Evolutionary conservation across 2,797 vertebrate genomes (phyloP), one percentile per base, ranked within the genome.

Genomic region (Darevskia nairensis): DNA sequence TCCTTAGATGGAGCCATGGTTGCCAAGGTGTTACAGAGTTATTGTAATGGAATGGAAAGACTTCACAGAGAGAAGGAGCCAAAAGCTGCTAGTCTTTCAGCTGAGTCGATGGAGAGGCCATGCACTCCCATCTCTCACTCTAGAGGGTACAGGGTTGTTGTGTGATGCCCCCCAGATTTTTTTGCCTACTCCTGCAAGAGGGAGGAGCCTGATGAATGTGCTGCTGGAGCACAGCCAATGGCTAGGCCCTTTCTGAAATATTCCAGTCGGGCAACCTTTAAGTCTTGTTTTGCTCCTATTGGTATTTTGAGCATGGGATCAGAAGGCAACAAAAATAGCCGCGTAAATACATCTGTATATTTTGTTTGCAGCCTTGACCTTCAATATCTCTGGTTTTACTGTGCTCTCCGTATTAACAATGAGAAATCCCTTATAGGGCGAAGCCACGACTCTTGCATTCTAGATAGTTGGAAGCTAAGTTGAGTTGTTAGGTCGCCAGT

Each of bases 401-500:
- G 66, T 83, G 6, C 68, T 46, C 46, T 77, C 82, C 87, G 25
- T 17, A 85, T 50, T 27, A 66, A 76, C 85, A 92, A 17, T 64
- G 80, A 72, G 44, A 93, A 50, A 66, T 59, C 66, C 86, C 5
- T 93, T 91, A 59, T 64, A 46, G 9, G 39, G 78, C 91, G 13
- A n/a, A 80, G 83, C 79, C 89, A 32, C 77, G 89, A 64, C 92
- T 92, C 41, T 80, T 87, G 17, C 61, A 44, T 6, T 84, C 46
- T 84, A 74, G 61, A 76, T 81, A 82, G 72, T 72, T 86, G 80
- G 80, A 94, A 83, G 59, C 39, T 80, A 85, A 29, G 21, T 91
- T 93, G 89, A 83, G 27, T 76, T 93, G 84, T 72, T 82, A 89
- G 90, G 92, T 85, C 80, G 46, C 44, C 8, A 85, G 92, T 85